phyloP scores from a whole-genome alignment of 1,140 invertebrate genomes.

The Brachionus manjavacas region DNA sequence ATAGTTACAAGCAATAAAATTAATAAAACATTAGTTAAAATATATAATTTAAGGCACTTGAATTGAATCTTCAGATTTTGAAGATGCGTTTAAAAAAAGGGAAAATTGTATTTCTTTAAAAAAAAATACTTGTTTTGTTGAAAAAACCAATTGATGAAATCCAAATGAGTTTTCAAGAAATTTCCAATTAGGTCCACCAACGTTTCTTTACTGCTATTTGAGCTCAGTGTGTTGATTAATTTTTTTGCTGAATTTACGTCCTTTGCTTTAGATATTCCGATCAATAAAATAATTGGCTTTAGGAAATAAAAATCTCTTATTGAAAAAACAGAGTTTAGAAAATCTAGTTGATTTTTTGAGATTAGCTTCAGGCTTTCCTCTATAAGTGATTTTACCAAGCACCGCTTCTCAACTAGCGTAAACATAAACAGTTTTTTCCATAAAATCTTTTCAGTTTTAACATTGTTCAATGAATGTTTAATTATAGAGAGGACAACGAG shows the following conservation, averaged over 20 bases:
- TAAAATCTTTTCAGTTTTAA: not conserved
- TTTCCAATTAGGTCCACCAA: slow-evolving; percentile 47
- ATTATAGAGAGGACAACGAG: not conserved
- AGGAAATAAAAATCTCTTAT: slow-evolving; percentile 50
- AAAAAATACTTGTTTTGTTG: not conserved
- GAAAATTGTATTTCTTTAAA: not conserved
- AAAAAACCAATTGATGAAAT: slow-evolving; percentile 53
- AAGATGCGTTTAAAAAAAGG: too few species aligned
- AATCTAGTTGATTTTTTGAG: slow-evolving; percentile 46
- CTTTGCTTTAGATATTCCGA: slow-evolving; percentile 50
- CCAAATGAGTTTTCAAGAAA: slow-evolving; percentile 53
- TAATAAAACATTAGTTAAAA: too few species aligned
- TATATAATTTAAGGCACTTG: too few species aligned
- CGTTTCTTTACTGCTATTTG: not conserved
- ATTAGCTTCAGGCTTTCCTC: slow-evolving; percentile 45
- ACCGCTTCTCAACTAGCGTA: not conserved
- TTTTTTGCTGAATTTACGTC: slow-evolving; percentile 48
- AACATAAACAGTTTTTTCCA: slow-evolving; percentile 4
- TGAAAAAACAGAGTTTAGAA: slow-evolving; percentile 47
- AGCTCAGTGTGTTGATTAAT: slow-evolving; percentile 49
- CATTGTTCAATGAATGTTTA: not conserved
- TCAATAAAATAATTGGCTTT: slow-evolving; percentile 50
- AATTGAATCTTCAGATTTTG: too few species aligned
- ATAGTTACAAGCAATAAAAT: too few species aligned
- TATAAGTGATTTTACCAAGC: not conserved